Base-by-base conservation (phyloP, 2,888 invertebrate species). In the Platerodrilus igneus region DNA sequence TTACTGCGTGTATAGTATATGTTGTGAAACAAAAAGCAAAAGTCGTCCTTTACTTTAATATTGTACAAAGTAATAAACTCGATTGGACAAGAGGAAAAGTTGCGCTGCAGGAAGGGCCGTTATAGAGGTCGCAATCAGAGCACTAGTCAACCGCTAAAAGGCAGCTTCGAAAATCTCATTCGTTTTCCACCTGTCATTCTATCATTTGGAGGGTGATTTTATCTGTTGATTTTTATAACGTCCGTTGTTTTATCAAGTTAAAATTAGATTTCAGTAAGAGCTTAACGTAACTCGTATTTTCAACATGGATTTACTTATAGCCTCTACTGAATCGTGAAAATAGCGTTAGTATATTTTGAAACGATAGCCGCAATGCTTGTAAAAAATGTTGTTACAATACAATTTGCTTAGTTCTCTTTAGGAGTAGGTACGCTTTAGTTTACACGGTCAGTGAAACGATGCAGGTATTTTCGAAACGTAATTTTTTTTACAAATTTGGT, bases 151-250 rank as follows among this genome's bases (percentile, higher is more conserved):
- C 51, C 51, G 50, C 44, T 49, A 49, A 51, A 52, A 52, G 48
- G 47, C 52, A 42, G 48, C 50, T 48, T 43, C 47, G 43, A 34
- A 53, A 57, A 54, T 57, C 55, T 55, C 54, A 57, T 57, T 55
- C 55, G 52, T 48, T 53, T 53, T 50, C 42, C 45, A 49, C 53
- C 48, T 48, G 53, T 53, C 53, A 53, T 47, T 53, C 53, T 50
- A 44, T 39, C 39, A 44, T 44, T 44, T 38, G n/a, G 28, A 36
- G 28, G 36, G 42, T 39, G 35, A 44, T 44, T 44, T 35, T 44
- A 39, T 35, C 32, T 44, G 44, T 38, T 39, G 39, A 44, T 44
- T 44, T 44, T 38, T 43, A 43, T 42, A 29, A 33, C 29, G 33
- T 19, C 16, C 22, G 36, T 29, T 29, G 33, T 33, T 28, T n/a